Percentiles rank a stretch among this genome's conserved stretches.
Evolutionary conservation across 2,888 invertebrate species (phyloP).

Genomic region (Heliconius hortense): DNA sequence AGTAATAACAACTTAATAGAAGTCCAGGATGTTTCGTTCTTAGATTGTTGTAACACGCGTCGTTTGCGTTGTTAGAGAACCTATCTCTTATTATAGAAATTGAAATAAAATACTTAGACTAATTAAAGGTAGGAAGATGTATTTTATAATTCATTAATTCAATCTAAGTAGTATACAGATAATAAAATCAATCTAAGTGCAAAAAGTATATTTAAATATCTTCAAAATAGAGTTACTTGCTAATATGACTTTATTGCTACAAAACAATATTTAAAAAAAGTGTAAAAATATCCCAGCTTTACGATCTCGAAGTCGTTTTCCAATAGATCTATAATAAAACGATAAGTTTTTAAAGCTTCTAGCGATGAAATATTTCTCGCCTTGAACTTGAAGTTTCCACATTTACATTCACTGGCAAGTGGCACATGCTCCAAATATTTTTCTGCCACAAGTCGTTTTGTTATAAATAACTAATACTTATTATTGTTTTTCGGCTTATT

Average conservation of each 20-base stretch:
- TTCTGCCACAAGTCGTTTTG: neutral
- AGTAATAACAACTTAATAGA: neutral
- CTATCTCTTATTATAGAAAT: neutral
- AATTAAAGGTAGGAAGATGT: neutral
- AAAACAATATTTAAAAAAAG: slow-evolving; percentile 1
- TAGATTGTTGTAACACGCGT: too few relatives aligned
- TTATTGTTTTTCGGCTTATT: neutral
- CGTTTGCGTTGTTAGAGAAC: neutral
- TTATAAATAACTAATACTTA: neutral
- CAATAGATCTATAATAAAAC: slow-evolving; percentile 7
- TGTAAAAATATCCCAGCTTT: neutral
- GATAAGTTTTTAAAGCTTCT: neutral
- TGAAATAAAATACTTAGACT: neutral
- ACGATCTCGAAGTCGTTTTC: neutral
- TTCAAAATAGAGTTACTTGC: neutral
- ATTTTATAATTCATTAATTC: too few relatives aligned
- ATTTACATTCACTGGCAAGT: neutral
- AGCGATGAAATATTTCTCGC: slow-evolving; percentile 16
- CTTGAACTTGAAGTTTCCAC: slow-evolving; percentile 27
- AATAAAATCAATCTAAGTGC: too few relatives aligned
- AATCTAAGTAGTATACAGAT: too few relatives aligned
- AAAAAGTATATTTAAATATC: neutral
- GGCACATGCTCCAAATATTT: slow-evolving; percentile 18
- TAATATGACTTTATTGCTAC: neutral
- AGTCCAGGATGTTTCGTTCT: too few relatives aligned